Evolutionary conservation across 1,140 invertebrate genomes (phyloP), one percentile per base, ranked within the genome.

Genomic region (Medauroidea extradentata): DNA sequence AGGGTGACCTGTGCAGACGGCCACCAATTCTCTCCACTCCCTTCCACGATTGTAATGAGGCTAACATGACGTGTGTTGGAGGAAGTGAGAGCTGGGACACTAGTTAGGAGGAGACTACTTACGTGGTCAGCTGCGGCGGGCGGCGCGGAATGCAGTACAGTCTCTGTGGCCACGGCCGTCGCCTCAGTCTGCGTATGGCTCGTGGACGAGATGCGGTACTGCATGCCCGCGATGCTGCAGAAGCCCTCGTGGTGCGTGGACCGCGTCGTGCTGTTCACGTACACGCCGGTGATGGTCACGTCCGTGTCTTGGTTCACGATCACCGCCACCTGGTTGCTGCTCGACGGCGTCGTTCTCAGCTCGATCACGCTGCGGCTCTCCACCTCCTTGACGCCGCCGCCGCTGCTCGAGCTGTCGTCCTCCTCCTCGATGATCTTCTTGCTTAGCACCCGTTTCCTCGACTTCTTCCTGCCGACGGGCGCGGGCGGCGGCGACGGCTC

Each of bases 221-320:
- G 88, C 87, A 91, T 89, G 23, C 86, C 87, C 18, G 85, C 85
- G 60, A 88, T 87, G 57, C 85, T 90, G 69, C 89, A 92, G 69
- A 88, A 91, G 27, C 88, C 88, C 73, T 91, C 89, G 67, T 90
- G 88, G 71, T 83, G 87, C 63, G 82, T 89, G 44, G 78, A 89
- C 71, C 75, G 80, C 59, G 83, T 90, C 74, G 85, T 85, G 57
- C 80, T 79, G 71, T 87, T 87, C 41, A 87, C 84, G 68, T 87
- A 88, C 51, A 91, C 88, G 18, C 61, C 63, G 1, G 90, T 91
- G 57, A 91, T 91, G 44, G 90, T 93, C 0, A 93, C 88, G 64
- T 91, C 90, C 0, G 90, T 89, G 64, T 91, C 89, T 71, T 91
- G 88, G 68, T 88, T 88, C 8, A 91, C 80, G 34, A 62, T 62